These are phyloP conservation scores for Sparidentex hasta DNA, from an alignment of 2,797 vertebrate species.

Conservation along the genomic window DNA sequence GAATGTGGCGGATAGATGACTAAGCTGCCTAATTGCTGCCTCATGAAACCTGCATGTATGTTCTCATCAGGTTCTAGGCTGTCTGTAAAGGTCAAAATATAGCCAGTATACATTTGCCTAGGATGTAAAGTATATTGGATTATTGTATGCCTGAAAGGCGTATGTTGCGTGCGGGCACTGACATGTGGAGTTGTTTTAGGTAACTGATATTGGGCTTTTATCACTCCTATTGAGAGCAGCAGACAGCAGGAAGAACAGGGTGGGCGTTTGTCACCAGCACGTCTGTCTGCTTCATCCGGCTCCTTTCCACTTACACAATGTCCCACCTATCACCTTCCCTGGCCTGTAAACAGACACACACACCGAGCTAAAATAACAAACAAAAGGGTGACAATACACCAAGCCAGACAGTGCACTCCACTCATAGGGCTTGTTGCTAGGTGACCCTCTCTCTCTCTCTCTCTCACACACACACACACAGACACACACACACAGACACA, in stretches of 20 bases:
- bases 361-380: slow-evolving; percentile 65
- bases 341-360: slow-evolving; percentile 69
- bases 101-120: slow-evolving; percentile 12
- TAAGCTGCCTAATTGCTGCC: slow-evolving; percentile 16
- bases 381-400: slow-evolving; percentile 41
- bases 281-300: slow-evolving; percentile 48
- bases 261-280: slow-evolving; percentile 55
- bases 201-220: slow-evolving; percentile 65
- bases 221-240: slow-evolving; percentile 62
- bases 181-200: slow-evolving; percentile 36
- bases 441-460: slow-evolving; percentile 53
- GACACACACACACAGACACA: slow-evolving; percentile 22
- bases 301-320: slow-evolving; percentile 67
- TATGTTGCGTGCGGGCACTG: slow-evolving; percentile 13
- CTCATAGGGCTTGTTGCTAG: slow-evolving; percentile 70
- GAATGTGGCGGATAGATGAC: neutral
- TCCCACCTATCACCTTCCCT: slow-evolving; percentile 70
- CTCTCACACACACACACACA: neutral
- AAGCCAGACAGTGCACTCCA: slow-evolving; percentile 40
- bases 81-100: slow-evolving; percentile 8
- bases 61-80: slow-evolving; percentile 5
- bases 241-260: slow-evolving; percentile 58
- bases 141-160: neutral
- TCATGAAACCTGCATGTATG: slow-evolving; percentile 33
- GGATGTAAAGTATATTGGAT: slow-evolving; percentile 19